Evolutionary conservation across 1,140 invertebrate species (phyloP).

Genomic region (Scylla paramamosain): DNA sequence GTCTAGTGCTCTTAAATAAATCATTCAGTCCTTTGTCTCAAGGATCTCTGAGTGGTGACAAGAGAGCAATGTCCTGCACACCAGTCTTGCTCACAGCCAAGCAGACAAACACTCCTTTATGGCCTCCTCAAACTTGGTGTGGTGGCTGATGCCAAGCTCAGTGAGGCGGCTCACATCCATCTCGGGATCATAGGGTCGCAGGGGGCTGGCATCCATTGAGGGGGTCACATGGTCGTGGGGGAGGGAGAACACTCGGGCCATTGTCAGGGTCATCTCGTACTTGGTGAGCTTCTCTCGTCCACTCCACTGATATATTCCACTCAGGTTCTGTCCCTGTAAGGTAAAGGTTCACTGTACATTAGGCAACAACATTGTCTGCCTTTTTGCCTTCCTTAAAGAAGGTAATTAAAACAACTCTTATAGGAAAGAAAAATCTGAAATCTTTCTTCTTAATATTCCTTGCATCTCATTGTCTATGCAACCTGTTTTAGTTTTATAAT

Average conservation of each 20-base stretch:
- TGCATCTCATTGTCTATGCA: not conserved
- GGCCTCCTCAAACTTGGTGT: conserved; percentile 81
- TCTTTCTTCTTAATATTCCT: too few relatives aligned
- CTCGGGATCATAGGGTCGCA: conserved; percentile 81
- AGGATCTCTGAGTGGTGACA: not conserved
- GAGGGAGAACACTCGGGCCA: conserved; percentile 81
- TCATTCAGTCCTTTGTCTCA: too few relatives aligned
- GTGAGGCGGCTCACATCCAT: conserved; percentile 80
- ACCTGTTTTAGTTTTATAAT: not conserved
- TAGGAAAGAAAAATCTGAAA: too few relatives aligned
- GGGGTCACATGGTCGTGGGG: conserved; percentile 80
- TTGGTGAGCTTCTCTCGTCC: conserved; percentile 83
- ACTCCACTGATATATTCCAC: conserved; percentile 83
- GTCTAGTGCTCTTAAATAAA: too few relatives aligned
- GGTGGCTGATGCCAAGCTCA: conserved; percentile 79
- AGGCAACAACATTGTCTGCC: not conserved
- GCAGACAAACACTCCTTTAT: conserved; percentile 78
- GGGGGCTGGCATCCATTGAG: conserved; percentile 78
- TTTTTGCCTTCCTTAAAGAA: too few relatives aligned
- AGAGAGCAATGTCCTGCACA: not conserved
- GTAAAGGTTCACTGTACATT: not conserved
- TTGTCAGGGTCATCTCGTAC: conserved; percentile 82
- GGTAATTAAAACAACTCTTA: too few relatives aligned
- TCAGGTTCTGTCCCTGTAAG: conserved; percentile 49
- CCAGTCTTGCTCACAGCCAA: conserved; percentile 60